Evolutionary conservation across 2,797 vertebrate genomes (phyloP).

Genomic region (Huso huso): DNA sequence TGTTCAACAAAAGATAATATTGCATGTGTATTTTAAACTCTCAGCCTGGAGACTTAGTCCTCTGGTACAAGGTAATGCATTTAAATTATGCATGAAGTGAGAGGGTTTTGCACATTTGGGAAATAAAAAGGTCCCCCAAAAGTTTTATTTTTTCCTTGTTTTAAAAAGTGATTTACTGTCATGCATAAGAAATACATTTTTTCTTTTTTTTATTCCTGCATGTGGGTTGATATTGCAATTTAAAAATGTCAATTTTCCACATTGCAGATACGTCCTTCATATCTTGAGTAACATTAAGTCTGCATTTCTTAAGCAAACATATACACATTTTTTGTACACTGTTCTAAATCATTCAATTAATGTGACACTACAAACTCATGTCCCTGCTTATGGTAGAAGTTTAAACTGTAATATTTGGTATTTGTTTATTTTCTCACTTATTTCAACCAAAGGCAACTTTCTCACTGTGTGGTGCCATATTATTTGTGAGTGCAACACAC

Average conservation of each 20-base stretch:
- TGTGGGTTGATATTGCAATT: conserved; percentile 55
- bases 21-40: conserved; percentile 12
- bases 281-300: too few relatives aligned
- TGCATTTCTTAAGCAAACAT: too few relatives aligned
- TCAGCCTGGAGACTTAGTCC: conserved; percentile 32
- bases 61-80: conserved; percentile 43
- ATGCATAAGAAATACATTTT: conserved; percentile 55
- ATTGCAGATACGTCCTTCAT: too few relatives aligned
- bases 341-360: too few relatives aligned
- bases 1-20: neutral
- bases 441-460: too few relatives aligned
- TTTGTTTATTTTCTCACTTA: too few relatives aligned
- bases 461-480: too few relatives aligned
- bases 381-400: too few relatives aligned
- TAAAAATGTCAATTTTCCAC: conserved; percentile 41
- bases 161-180: conserved; percentile 62
- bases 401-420: too few relatives aligned
- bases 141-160: conserved; percentile 30
- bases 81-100: conserved; percentile 53
- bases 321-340: too few relatives aligned
- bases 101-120: conserved; percentile 43
- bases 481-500: neutral
- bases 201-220: conserved; percentile 61
- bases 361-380: too few relatives aligned
- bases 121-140: conserved; percentile 41